phyloP scores from a whole-genome alignment of 2,888 invertebrate species.

The Microplitis manilae region DNA sequence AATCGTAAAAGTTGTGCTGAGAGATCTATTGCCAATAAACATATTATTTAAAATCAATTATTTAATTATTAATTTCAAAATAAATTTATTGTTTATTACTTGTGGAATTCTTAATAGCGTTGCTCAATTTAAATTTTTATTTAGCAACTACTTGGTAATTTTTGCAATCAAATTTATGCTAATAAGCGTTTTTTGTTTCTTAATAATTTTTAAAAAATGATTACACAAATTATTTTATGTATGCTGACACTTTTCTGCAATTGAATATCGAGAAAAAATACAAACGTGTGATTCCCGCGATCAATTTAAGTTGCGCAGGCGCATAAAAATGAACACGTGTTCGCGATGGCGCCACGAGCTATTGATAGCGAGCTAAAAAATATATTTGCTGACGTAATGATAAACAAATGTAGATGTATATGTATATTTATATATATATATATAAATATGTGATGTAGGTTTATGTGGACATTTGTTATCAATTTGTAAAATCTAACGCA shows the following conservation, averaged over 20 bases:
- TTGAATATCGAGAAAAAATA: neutral
- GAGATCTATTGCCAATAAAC: slow-evolving; percentile 4
- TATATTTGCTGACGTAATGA: neutral
- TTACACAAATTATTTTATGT: neutral
- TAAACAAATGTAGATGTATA: neutral
- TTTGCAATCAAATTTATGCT: neutral
- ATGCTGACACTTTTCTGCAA: neutral
- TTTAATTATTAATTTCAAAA: neutral
- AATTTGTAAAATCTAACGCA: slow-evolving; percentile 1
- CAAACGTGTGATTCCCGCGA: neutral
- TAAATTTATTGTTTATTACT: too few species aligned
- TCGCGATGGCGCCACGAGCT: neutral
- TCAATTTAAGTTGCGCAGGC: neutral
- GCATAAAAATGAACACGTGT: neutral
- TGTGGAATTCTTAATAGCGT: too few species aligned
- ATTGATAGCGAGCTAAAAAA: neutral
- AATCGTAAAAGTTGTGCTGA: neutral
- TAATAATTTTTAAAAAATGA: neutral
- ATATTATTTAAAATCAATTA: slow-evolving; percentile 2
- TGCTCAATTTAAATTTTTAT: too few species aligned
- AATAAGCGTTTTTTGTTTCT: neutral
- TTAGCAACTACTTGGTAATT: neutral
- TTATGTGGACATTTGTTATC: neutral
- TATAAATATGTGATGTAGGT: neutral
- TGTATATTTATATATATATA: neutral